Evolutionary conservation across 2,888 invertebrate genomes (phyloP).

Genomic region (Helleia helle): DNA sequence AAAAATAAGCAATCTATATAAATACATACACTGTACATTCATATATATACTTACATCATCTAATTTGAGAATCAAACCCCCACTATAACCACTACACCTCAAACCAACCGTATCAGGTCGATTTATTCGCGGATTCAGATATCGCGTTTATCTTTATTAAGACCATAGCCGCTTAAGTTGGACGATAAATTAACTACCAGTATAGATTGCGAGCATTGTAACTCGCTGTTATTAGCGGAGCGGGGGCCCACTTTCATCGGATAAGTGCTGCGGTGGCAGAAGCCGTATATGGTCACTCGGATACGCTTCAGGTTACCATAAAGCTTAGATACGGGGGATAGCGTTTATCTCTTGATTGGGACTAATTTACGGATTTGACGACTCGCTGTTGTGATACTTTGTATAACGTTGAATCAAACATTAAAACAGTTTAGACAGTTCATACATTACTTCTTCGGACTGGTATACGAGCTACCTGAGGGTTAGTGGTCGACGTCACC

Average conservation of each 20-base stretch:
- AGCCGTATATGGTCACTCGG: slow-evolving; percentile 50
- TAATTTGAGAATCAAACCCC: no score
- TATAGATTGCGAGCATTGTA: slow-evolving; percentile 26
- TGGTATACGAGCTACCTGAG: no score
- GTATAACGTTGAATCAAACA: no score
- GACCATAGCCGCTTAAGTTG: slow-evolving; percentile 28
- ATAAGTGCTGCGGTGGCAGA: slow-evolving; percentile 53
- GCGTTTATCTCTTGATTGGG: slow-evolving; percentile 17
- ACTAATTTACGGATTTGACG: slow-evolving; percentile 19
- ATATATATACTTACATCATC: no score
- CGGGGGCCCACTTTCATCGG: slow-evolving; percentile 47
- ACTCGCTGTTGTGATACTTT: slow-evolving; percentile 1
- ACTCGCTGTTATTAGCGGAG: slow-evolving; percentile 44
- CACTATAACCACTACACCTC: no score
- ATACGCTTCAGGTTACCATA: slow-evolving; percentile 37
- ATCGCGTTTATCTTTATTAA: slow-evolving; percentile 30
- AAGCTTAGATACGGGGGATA: slow-evolving; percentile 16
- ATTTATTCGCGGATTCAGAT: slow-evolving; percentile 27
- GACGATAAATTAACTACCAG: slow-evolving; percentile 28
- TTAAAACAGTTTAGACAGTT: no score
- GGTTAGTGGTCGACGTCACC: no score
- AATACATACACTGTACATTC: no score
- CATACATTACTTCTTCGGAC: no score
- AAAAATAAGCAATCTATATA: no score
- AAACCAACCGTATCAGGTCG: slow-evolving; percentile 19